Conservation (phyloP, 2,113 vertebrate genomes). For the Dipodomys spectabilis region DNA sequence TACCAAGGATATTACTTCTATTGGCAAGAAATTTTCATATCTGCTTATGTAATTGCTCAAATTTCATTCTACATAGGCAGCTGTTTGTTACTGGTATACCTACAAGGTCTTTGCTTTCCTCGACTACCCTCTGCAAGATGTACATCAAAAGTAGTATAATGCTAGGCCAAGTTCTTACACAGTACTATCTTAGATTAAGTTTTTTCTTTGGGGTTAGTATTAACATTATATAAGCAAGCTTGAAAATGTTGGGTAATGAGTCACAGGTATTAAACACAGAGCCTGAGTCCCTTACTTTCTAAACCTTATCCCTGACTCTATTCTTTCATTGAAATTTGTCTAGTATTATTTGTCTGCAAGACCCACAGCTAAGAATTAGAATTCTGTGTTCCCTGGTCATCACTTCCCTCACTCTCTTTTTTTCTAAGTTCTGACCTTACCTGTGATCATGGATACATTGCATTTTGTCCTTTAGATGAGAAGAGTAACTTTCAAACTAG, state of each 20-base stretch:
- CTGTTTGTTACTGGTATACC: neutral
- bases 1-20: neutral
- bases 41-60: neutral
- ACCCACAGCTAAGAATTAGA: neutral
- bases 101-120: constrained; percentile 23
- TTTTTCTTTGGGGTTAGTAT: constrained; percentile 9
- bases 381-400: neutral
- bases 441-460: neutral
- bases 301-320: neutral
- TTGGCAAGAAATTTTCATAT: constrained; percentile 5
- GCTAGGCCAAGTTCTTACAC: neutral
- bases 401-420: neutral
- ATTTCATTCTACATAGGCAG: neutral
- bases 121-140: neutral
- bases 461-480: neutral
- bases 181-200: neutral
- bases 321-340: constrained; percentile 63
- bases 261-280: constrained; percentile 18
- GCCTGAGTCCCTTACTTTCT: constrained; percentile 29
- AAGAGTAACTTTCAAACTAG: constrained; percentile 49
- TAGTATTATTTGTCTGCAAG: neutral
- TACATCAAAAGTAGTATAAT: neutral
- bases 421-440: constrained; percentile 31
- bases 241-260: neutral
- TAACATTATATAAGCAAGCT: constrained; percentile 42